Percentiles rank a stretch among this genome's conserved stretches.
phyloP scores from a whole-genome alignment of 1,140 invertebrate genomes.

The Brachionus sp. region DNA sequence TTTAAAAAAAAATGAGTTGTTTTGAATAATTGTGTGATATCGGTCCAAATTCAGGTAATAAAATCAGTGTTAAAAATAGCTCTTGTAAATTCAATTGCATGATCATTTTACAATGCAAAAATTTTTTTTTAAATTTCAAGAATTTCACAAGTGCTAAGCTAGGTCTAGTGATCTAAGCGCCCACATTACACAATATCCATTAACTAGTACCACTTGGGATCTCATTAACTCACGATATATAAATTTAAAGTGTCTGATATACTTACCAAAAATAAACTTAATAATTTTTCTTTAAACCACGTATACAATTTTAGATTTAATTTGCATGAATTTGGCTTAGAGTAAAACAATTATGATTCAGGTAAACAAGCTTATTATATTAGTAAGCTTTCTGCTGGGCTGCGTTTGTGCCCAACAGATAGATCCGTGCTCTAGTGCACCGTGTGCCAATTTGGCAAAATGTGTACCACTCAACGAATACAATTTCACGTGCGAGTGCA shows the following conservation, averaged over 20 bases:
- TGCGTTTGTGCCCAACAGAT: not conserved
- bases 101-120: not conserved
- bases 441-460: not conserved
- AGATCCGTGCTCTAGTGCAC: not conserved
- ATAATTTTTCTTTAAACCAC: not conserved
- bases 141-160: not conserved
- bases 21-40: not conserved
- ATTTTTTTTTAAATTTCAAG: not conserved
- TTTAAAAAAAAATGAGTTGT: not conserved
- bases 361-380: not conserved
- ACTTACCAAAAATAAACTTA: not conserved
- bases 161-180: not conserved
- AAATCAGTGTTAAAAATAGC: not conserved
- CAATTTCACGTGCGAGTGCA: constrained; percentile 80
- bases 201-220: not conserved
- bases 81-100: not conserved
- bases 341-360: not conserved
- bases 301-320: not conserved
- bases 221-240: not conserved
- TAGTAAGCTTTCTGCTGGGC: not conserved
- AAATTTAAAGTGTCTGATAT: not conserved
- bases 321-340: not conserved
- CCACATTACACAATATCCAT: not conserved
- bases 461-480: constrained; percentile 53
- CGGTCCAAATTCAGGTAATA: not conserved